These are phyloP conservation scores for Argyresthia albistria DNA, from an alignment of 2,888 invertebrate species.

Conservation along the genomic window DNA sequence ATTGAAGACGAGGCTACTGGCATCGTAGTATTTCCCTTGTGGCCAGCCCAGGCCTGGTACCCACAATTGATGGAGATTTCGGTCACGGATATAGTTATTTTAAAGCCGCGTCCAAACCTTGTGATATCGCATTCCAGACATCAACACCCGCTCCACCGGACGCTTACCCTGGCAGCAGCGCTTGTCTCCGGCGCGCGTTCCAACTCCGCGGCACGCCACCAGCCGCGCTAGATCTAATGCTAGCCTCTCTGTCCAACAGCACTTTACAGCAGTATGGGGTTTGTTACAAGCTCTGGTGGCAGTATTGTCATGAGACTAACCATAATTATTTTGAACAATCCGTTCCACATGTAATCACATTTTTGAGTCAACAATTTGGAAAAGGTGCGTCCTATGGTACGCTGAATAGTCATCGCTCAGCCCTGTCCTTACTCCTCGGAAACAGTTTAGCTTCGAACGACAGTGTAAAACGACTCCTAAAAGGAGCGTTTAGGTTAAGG, in stretches of 20 bases:
- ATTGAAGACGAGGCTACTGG: no score
- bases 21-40: no score
- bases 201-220: slow-evolving; percentile 4
- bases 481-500: slow-evolving; percentile 6
- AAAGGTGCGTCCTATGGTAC: slow-evolving; percentile 12
- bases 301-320: slow-evolving; percentile 7
- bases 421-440: slow-evolving; percentile 11
- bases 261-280: slow-evolving; percentile 7
- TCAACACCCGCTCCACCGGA: no score
- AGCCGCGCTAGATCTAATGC: slow-evolving; percentile 8
- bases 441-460: no score
- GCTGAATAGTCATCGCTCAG: slow-evolving; percentile 13
- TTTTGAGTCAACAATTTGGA: slow-evolving; percentile 10
- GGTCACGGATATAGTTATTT: slow-evolving; percentile 10
- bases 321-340: not conserved
- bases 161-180: slow-evolving; percentile 18
- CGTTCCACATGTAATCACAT: slow-evolving; percentile 2
- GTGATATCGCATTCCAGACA: slow-evolving; percentile 13
- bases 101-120: slow-evolving; percentile 10
- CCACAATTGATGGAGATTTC: slow-evolving; percentile 11
- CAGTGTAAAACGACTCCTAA: no score
- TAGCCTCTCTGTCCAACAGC: slow-evolving; percentile 12
- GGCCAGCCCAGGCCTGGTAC: no score
- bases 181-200: slow-evolving; percentile 13
- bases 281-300: slow-evolving; percentile 12